Percentiles rank a stretch among this genome's conserved stretches.
Conservation (phyloP, 2,113 vertebrate species). For the Plestiodon gilberti region DNA sequence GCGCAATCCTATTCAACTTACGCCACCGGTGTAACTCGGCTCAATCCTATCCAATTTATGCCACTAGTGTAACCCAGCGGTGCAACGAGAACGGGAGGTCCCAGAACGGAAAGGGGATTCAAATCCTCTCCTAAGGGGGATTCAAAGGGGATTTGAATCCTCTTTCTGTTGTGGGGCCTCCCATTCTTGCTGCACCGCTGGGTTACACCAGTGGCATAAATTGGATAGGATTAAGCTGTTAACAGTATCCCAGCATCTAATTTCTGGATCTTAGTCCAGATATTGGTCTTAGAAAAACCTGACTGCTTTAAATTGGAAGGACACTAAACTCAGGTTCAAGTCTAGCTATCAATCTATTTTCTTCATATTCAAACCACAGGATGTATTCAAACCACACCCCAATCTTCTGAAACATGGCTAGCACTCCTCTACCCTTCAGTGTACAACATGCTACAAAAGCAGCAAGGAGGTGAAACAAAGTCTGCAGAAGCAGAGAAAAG, state of each 20-base stretch:
- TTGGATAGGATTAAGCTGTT: neutral
- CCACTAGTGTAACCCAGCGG: too few relatives aligned
- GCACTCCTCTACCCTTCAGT: neutral
- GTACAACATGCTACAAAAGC: neutral
- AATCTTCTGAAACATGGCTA: neutral
- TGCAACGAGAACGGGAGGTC: too few relatives aligned
- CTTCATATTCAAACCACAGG: neutral
- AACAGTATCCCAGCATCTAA: neutral
- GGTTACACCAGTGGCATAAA: too few relatives aligned
- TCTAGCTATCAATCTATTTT: rapidly evolving
- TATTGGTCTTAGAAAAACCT: neutral
- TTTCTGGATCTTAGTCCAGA: neutral
- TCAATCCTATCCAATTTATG: too few relatives aligned
- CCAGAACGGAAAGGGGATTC: too few relatives aligned
- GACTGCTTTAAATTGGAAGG: neutral
- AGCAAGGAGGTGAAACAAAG: neutral
- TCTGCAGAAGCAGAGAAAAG: too few relatives aligned
- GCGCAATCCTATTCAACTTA: too few relatives aligned
- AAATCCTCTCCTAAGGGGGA: too few relatives aligned
- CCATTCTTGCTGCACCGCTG: too few relatives aligned
- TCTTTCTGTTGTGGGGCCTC: too few relatives aligned
- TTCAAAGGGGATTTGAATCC: too few relatives aligned
- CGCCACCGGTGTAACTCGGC: too few relatives aligned
- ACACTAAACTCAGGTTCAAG: slow-evolving; percentile 7
- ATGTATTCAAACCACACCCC: neutral